Percentiles rank a stretch among this genome's conserved stretches.
These are phyloP conservation scores for Microctonus aethiopoides DNA, from an alignment of 2,888 invertebrate genomes.

Conservation along the genomic window DNA sequence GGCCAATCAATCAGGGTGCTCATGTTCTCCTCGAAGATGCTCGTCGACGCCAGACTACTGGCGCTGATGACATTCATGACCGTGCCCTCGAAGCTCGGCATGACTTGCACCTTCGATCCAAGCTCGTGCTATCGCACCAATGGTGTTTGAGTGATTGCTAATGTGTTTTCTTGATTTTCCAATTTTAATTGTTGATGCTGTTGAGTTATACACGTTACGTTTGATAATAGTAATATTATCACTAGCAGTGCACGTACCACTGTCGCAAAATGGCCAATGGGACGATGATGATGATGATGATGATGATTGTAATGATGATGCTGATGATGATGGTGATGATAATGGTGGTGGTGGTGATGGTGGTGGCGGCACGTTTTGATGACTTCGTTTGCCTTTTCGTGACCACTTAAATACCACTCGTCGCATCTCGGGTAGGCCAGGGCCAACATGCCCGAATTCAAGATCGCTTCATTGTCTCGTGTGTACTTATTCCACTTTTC, in stretches of 20 bases:
- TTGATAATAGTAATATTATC: conserved; percentile 3
- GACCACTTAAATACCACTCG: conserved; percentile 41
- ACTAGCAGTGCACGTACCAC: conserved; percentile 17
- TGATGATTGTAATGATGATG: not conserved
- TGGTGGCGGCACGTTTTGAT: conserved; percentile 18
- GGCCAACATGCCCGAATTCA: conserved; percentile 46
- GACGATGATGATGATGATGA: not conserved
- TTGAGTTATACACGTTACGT: conserved; percentile 14
- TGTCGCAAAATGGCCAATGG: not conserved
- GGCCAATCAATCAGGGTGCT: conserved; percentile 48
- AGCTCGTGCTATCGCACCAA: conserved; percentile 46
- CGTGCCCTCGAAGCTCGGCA: conserved; percentile 55
- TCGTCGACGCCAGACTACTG: conserved; percentile 60
- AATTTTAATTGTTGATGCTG: conserved; percentile 16
- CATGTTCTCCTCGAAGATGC: conserved; percentile 64
- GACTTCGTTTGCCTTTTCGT: conserved; percentile 26
- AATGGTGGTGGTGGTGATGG: conserved; percentile 26
- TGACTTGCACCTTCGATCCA: conserved; percentile 61
- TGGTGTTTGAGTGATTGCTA: conserved; percentile 31
- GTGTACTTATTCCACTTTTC: conserved; percentile 11
- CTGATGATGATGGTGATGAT: conserved; percentile 9
- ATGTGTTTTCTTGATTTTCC: conserved; percentile 32
- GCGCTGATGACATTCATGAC: conserved; percentile 57
- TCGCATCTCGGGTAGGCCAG: conserved; percentile 43
- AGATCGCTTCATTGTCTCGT: conserved; percentile 42